Evolutionary conservation across 2,113 vertebrate genomes (phyloP).

Genomic region (Nycticebus coucang): DNA sequence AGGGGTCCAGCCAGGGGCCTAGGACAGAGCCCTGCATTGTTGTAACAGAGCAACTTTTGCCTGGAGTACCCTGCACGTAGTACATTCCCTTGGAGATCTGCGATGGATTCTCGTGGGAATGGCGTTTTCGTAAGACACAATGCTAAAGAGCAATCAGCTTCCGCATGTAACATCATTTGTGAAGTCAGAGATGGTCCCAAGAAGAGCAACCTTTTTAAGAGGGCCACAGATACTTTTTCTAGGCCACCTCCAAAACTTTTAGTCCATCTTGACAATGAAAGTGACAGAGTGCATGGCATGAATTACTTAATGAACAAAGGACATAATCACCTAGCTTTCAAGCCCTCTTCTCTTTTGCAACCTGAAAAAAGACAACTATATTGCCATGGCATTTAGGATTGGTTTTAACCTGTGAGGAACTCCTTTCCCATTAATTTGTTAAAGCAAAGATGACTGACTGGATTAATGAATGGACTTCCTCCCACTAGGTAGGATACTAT

Average conservation of each 20-base stretch:
- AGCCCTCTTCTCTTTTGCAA: background rate
- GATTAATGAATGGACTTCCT: background rate
- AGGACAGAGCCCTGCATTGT: background rate
- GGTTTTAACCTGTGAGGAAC: background rate
- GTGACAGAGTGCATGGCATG: background rate
- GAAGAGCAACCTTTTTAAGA: background rate
- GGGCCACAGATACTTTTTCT: background rate
- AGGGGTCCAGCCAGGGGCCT: no score
- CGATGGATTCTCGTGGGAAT: background rate
- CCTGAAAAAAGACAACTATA: background rate
- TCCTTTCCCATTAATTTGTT: background rate
- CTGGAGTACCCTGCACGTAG: background rate
- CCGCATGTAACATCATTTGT: background rate
- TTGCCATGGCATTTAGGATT: background rate
- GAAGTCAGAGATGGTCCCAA: slow-evolving; percentile 49
- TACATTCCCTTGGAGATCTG: fast-evolving
- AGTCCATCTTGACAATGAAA: background rate
- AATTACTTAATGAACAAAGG: background rate
- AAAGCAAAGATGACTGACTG: background rate
- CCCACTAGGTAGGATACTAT: background rate
- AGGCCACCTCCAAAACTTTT: background rate
- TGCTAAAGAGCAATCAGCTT: slow-evolving; percentile 11
- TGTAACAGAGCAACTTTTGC: background rate
- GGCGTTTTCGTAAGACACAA: slow-evolving; percentile 40
- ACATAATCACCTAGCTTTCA: background rate